Base-by-base conservation (phyloP, 2,888 invertebrate species). In the Periphyllus acericola region DNA sequence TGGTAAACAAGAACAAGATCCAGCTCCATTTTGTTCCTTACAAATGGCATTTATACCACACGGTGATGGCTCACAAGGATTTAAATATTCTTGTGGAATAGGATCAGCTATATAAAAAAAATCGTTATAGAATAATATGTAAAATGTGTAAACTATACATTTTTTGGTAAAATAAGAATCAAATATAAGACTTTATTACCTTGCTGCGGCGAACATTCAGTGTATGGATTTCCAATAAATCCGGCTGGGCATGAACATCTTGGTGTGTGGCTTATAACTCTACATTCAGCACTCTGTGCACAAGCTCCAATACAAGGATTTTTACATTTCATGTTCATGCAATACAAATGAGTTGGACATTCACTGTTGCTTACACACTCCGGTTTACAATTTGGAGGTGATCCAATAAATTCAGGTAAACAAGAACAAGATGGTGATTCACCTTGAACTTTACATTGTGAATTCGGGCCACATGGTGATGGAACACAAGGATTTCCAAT, bases 271-370 rank as follows among this genome's bases (percentile, higher is more conserved):
- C 96, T 96, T 52, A 95, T 92, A 5, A 96, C 95, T 90, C 94
- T 93, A 91, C 96, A 97, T 83, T 94, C 91, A 1, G 96, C 96
- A 91, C 95, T 95, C 83, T 92, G 91, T 0, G 96, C 96, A 91
- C 97, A 97, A 36, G 95, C 95, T 89, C 95, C 95, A 21, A 95
- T 94, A 90, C 97, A 96, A 80, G 96, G 96, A 91, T 96, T 95
- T 80, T 93, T 91, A 91, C 96, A 97, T 92, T 96, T 96, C 91
- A 94, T 95, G 90, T 93, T 93, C 1, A 94, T 92, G 90, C 96
- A 96, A 89, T 96, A 94, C 91, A 93, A 94, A 91, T 94, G 93
- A 90, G 93, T 93, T 40, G 94, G 92, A 91, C 96, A 96, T 90
- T 96, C 96, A 25, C 93, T 92, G 91, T 95, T 96, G 14, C 95